Evolutionary conservation across 2,888 invertebrate species (phyloP), one percentile per base, ranked within the genome.

Genomic region (Sialis fuliginosa): DNA sequence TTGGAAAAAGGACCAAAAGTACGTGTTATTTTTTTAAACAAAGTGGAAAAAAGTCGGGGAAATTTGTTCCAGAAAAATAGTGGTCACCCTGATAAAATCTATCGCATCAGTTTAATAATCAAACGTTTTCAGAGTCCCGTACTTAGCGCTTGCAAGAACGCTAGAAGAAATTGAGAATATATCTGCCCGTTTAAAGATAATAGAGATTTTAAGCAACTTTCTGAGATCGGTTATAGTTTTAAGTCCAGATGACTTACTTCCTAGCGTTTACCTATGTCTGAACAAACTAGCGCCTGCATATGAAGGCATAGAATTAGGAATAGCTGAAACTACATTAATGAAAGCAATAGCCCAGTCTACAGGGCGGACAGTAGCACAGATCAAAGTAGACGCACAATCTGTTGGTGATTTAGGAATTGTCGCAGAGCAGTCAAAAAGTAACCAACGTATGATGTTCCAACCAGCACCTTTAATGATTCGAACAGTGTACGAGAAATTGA

Each of bases 261-360:
- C 87, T 0, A 89, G 90, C 55, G 77, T 98, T 12, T 97, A 98
- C 64, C 67, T 98, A 53, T 93, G 93, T 58, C 72, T 97, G n/a
- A 98, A 98, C 65, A 85, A 88, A 64, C 68, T 98, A 41, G 96
- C 91, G 1, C 97, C 98, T 0, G 90, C 95, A 0, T 96, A 95
- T 62, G 89, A 93, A 64, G 96, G 92, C 68, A 60, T 89, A 31
- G 91, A 92, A 62, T 66, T 90, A 57, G 97, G 97, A n/a, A 79
- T 93, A 45, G 97, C 97, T 0, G 97, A 98, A 59, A 86, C 84
- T 0, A 84, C 86, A 52, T 69, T 98, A 44, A 88, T 95, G 81
- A 95, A 93, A 69, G 91, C 93, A 0, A 82, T 97, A 43, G 90
- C 89, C 0, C 82, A 84, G 60, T 81, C 87, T 49, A 92, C 92